Percentiles rank a stretch among this genome's conserved stretches.
phyloP scores from a whole-genome alignment of 1,140 invertebrate species.

The Copidosoma floridanum region DNA sequence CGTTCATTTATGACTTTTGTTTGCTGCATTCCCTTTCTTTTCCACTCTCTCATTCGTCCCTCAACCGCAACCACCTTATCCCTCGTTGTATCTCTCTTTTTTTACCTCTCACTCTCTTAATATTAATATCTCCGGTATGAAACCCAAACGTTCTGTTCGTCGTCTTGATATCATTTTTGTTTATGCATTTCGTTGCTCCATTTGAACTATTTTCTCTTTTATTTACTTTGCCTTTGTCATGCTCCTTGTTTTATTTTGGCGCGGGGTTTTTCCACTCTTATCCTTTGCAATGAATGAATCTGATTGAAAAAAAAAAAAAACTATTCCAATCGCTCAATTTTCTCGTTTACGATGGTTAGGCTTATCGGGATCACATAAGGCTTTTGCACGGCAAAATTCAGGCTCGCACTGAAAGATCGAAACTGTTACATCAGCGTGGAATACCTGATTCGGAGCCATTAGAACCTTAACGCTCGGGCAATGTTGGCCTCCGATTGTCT shows the following conservation, averaged over 20 bases:
- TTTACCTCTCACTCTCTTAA: no score
- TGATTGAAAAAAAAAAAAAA: not conserved
- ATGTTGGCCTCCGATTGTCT: not conserved
- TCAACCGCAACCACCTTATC: no score
- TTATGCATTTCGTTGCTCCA: not conserved
- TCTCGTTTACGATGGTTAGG: constrained; percentile 54
- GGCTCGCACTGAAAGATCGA: constrained; percentile 82
- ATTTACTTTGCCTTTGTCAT: not conserved
- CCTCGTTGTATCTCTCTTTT: no score
- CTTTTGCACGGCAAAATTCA: constrained; percentile 84
- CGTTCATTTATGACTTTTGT: constrained; percentile 65
- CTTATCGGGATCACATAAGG: constrained; percentile 80
- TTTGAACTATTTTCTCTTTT: not conserved
- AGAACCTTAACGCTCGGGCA: constrained; percentile 38
- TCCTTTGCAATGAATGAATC: not conserved
- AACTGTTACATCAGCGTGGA: constrained; percentile 80
- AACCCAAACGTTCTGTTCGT: constrained; percentile 19
- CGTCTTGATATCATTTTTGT: constrained; percentile 11
- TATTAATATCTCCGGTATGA: not conserved
- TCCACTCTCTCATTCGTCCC: not conserved
- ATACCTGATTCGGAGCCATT: constrained; percentile 74
- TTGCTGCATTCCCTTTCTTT: constrained; percentile 59
- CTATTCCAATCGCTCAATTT: constrained; percentile 7
- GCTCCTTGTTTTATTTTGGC: not conserved
- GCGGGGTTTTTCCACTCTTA: not conserved